Evolutionary conservation across 2,888 invertebrate species (phyloP).

Genomic region (Formica aserva): DNA sequence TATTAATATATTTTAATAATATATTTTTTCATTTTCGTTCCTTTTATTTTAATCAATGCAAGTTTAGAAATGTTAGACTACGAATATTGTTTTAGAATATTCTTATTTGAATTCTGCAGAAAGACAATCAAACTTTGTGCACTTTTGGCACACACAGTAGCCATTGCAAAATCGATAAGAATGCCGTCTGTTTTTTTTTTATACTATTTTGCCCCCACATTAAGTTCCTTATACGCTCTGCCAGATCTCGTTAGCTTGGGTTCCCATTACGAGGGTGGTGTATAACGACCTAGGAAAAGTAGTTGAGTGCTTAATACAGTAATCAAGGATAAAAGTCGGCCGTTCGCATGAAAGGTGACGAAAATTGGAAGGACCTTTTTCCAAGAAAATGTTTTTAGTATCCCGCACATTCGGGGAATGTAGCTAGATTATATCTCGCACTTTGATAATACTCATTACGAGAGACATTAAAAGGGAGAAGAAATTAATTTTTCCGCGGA

Average conservation of each 20-base stretch:
- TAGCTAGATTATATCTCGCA: neutral
- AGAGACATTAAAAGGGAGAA: slow-evolving; percentile 1
- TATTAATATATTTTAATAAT: too few relatives aligned
- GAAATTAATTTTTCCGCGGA: neutral
- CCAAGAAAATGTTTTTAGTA: slow-evolving; percentile 5
- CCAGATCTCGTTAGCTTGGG: slow-evolving; percentile 53
- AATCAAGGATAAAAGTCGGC: slow-evolving; percentile 34
- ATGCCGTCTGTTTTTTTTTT: slow-evolving; percentile 27
- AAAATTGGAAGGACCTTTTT: slow-evolving; percentile 40
- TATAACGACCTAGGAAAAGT: slow-evolving; percentile 47
- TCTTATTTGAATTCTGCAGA: neutral
- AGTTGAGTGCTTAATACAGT: slow-evolving; percentile 36
- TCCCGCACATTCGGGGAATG: neutral
- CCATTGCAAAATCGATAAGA: slow-evolving; percentile 49
- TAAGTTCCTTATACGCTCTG: slow-evolving; percentile 56
- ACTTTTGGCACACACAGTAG: neutral
- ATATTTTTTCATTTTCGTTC: neutral
- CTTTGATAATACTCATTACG: neutral
- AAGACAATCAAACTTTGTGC: slow-evolving; percentile 14
- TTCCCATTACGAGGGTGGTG: slow-evolving; percentile 50
- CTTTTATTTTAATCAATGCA: neutral
- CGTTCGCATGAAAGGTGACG: slow-evolving; percentile 40
- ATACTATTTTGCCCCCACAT: slow-evolving; percentile 31
- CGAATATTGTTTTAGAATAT: neutral
- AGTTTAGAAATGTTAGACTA: neutral